Percentiles rank a stretch among this genome's conserved stretches.
phyloP scores from a whole-genome alignment of 2,888 invertebrate species.

The Mamestra brassicae region DNA sequence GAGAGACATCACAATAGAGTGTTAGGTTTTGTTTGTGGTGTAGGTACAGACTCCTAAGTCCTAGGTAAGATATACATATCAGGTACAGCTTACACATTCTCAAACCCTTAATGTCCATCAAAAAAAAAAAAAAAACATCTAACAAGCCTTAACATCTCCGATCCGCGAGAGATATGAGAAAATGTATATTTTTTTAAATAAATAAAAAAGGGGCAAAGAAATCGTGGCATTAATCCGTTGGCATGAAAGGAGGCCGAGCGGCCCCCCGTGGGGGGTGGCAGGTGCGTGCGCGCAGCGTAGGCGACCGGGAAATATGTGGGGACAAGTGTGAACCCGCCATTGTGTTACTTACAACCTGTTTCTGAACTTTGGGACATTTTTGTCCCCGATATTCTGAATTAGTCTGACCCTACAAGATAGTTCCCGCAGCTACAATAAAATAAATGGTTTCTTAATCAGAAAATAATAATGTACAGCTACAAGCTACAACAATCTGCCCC shows the following conservation, averaged over 20 bases:
- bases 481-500: no score
- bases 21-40: background rate
- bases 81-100: background rate
- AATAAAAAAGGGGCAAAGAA: constrained; percentile 71
- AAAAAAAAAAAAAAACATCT: constrained; percentile 14
- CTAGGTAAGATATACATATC: background rate
- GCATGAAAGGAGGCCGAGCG: constrained; percentile 75
- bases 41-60: no score
- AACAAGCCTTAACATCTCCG: constrained; percentile 48
- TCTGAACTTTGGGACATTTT: constrained; percentile 19
- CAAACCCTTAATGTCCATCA: background rate
- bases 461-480: no score
- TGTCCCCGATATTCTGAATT: background rate
- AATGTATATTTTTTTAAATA: constrained; percentile 65
- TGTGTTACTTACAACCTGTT: constrained; percentile 38
- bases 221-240: constrained; percentile 85
- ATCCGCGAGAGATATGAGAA: constrained; percentile 58
- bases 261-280: constrained; percentile 83
- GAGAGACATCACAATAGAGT: no score
- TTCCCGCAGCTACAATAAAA: background rate
- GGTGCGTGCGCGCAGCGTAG: constrained; percentile 80
- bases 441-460: background rate
- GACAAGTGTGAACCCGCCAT: constrained; percentile 65
- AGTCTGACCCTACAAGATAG: fast-evolving
- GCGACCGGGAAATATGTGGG: constrained; percentile 60